These are phyloP conservation scores for Linyphia triangularis DNA, from an alignment of 2,888 invertebrate genomes.

Conservation along the genomic window DNA sequence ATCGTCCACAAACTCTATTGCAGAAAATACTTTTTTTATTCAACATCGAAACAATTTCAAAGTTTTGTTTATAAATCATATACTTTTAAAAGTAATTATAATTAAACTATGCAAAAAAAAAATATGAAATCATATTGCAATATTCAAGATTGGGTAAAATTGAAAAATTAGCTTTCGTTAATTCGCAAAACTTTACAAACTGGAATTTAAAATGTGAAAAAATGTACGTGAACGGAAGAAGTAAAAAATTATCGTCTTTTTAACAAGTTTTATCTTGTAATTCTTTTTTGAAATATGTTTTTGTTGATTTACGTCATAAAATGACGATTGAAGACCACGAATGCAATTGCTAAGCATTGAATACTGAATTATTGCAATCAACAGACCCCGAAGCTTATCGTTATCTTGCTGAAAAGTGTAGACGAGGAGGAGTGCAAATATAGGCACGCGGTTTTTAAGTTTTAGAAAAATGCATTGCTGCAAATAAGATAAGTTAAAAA, in stretches of 20 bases:
- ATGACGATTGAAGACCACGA: background rate
- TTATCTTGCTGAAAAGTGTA: background rate
- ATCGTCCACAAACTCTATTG: too few relatives aligned
- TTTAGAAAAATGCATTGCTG: background rate
- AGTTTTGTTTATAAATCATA: too few relatives aligned
- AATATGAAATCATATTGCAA: too few relatives aligned
- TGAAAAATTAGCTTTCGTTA: too few relatives aligned
- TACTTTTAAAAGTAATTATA: too few relatives aligned
- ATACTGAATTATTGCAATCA: background rate
- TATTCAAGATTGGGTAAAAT: too few relatives aligned
- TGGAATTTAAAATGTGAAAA: background rate
- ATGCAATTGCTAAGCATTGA: background rate
- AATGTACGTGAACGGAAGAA: background rate
- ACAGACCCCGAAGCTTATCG: background rate
- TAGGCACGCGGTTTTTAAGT: background rate
- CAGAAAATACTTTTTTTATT: too few relatives aligned
- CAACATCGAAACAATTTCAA: too few relatives aligned
- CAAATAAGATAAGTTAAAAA: background rate
- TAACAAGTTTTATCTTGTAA: slow-evolving; percentile 3
- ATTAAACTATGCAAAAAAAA: too few relatives aligned
- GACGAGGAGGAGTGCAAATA: background rate
- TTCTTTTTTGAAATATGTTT: background rate
- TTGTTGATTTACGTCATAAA: background rate
- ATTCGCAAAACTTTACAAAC: too few relatives aligned
- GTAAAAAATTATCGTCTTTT: background rate